phyloP scores from a whole-genome alignment of 2,113 vertebrate species.

The Raja brachyura region DNA sequence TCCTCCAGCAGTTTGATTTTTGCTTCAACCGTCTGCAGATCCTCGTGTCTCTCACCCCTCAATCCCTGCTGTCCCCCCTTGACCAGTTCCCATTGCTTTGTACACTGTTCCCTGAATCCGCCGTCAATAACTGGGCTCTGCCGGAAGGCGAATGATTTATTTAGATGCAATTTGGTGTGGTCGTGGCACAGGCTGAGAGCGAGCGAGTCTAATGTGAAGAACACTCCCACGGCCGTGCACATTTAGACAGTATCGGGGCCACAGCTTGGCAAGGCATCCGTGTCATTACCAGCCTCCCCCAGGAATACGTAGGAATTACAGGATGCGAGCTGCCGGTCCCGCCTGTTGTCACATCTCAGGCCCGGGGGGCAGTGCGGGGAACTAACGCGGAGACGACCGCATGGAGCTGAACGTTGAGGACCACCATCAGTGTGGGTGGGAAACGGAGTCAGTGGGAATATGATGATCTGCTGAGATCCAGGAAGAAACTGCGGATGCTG shows the following conservation, averaged over 20 bases:
- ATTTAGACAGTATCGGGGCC: background rate
- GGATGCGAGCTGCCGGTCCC: background rate
- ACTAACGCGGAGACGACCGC: background rate
- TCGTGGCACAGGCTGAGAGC: too few relatives aligned
- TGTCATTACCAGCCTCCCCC: background rate
- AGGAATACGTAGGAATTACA: background rate
- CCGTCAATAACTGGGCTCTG: background rate
- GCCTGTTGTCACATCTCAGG: background rate
- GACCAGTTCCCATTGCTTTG: background rate
- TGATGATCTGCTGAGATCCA: background rate
- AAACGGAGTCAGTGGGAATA: background rate
- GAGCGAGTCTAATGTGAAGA: background rate
- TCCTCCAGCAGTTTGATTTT: too few relatives aligned
- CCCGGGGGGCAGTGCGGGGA: background rate
- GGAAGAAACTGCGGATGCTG: too few relatives aligned
- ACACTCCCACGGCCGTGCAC: too few relatives aligned
- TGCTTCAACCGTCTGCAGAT: background rate
- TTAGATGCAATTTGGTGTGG: background rate
- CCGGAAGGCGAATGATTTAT: background rate
- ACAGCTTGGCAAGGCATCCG: background rate
- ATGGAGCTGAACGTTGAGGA: background rate
- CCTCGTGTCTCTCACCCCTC: too few relatives aligned
- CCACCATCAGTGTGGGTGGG: background rate
- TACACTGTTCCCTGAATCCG: background rate
- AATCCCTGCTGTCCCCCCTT: too few relatives aligned